Base-by-base conservation (phyloP, 2,113 vertebrate genomes). In the Ictalurus punctatus region DNA sequence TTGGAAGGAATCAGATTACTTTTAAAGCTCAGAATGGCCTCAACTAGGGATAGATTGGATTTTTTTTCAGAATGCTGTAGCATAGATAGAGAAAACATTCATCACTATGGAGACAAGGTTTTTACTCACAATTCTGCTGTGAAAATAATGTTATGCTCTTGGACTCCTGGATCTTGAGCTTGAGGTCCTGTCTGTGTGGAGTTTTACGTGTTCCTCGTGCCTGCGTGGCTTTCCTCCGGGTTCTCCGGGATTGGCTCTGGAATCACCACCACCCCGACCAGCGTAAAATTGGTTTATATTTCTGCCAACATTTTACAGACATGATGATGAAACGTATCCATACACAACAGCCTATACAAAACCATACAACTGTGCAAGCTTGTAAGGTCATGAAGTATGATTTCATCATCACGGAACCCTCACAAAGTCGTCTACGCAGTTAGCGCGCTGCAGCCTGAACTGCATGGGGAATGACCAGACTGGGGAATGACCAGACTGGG, bases 1-100 rank as follows among this genome's bases (percentile, higher is more conserved):
- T 88, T 78, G 71, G 81, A 79, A 40, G 54, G 59, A 79, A 87
- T 87, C 71, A 44, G 80, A 79, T 87, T 79, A 54, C 19, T 86
- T 67, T 84, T 79, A 76, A 80, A 85, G 81, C 73, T 90, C 30
- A 4, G 81, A 73, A 89, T 79, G n/a, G 67, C 27, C 37, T 61
- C 37, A 74, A 56, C 59, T 30, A 87, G 79, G 44, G 52, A 59
- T 14, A 9, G n/a, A 79, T 84, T 79, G 87, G 85, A 79, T 81
- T 30, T n/a, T 52, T 16, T 5, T 40, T 34, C 81, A 34, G 17
- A 83, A 84, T 71, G 58, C 69, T 54, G 4, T 19, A 37, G 40
- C n/a, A 84, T 48, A 61, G 37, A 58, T 8, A 14, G 58, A 84
- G 44, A 79, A 65, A 67, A 78, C 25, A 48, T 30, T 17, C 40